Evolutionary conservation across 2,797 vertebrate species (phyloP).

Genomic region (Euphonia xanthogaster): DNA sequence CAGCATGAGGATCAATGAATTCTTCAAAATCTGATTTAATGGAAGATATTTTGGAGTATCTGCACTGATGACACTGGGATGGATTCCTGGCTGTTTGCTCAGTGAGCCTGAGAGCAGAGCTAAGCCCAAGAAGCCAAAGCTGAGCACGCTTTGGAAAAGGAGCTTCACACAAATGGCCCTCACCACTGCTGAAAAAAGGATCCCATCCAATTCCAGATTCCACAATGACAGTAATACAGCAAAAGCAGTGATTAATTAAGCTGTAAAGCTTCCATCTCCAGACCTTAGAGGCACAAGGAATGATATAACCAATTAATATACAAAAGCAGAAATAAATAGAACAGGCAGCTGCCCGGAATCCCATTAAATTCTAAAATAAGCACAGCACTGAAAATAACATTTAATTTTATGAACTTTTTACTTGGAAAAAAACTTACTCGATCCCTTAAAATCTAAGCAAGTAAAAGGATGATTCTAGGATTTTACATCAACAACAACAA

Average conservation of each 20-base stretch:
- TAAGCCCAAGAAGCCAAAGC: background rate
- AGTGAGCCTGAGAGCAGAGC: background rate
- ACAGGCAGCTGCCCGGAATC: background rate
- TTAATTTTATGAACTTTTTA: background rate
- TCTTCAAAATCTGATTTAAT: background rate
- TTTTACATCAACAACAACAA: background rate
- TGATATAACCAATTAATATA: background rate
- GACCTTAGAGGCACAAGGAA: background rate
- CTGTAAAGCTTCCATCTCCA: background rate
- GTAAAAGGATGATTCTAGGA: background rate
- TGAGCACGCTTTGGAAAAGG: background rate
- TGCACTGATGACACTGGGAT: background rate
- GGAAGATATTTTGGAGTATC: background rate
- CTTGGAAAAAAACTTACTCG: background rate
- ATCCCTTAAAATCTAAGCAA: background rate
- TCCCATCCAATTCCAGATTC: background rate
- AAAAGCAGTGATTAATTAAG: background rate
- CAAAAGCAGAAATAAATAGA: conserved; percentile 11
- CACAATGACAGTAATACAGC: background rate
- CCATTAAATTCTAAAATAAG: background rate
- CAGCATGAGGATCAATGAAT: background rate
- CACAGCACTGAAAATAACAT: background rate
- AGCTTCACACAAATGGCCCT: background rate
- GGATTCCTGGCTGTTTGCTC: background rate
- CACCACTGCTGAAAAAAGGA: background rate